Base-by-base conservation (phyloP, 2,888 invertebrate species). In the Microplitis deprimator region DNA sequence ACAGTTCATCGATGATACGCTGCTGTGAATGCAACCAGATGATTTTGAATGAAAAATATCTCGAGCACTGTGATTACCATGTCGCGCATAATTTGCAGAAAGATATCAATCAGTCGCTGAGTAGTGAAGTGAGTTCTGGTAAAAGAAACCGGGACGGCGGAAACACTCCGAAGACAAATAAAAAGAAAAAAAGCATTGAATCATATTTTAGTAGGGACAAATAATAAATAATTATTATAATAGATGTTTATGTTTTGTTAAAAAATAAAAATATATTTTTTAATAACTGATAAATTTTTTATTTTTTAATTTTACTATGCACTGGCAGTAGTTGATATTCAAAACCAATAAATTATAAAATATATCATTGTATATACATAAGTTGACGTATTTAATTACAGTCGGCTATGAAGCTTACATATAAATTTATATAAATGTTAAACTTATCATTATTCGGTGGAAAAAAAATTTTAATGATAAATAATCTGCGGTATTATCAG, bases 51-150 rank as follows among this genome's bases (percentile, higher is more conserved):
- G 91, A 92, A 79, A 94, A 94, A 78, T 91, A 94, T 83, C 88
- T 91, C 0, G 95, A 96, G 85, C 97, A 97, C 90, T 89, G 92
- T 84, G 97, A 98, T 90, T 97, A 93, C 88, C 98, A 98, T 89
- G 92, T 95, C 83, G 98, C 98, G 5, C 93, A 94, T 85, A 94
- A 94, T 85, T 88, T 98, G 73, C 96, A 93, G 83, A 90, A 92
- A 82, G 92, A 74, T 60, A 68, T 74, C n/a, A 74, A 73, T 29
- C 41, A 50, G 20, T 61, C 40, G 7, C 20, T 39, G 16, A 71
- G 38, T 6, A 40, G 61, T 40, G 61, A 16, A n/a, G 8, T 10
- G 16, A 64, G 20, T 41, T 50, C n/a, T 50, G 40, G 40, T 13
- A 17, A 73, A 64, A n/a, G 73, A 41, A 65, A 41, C 7, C 64